A percentile compares a stretch with the other conserved stretches of the same genome.
Conservation (phyloP, 2,797 vertebrate species). For the Neosalanx taihuensis region DNA sequence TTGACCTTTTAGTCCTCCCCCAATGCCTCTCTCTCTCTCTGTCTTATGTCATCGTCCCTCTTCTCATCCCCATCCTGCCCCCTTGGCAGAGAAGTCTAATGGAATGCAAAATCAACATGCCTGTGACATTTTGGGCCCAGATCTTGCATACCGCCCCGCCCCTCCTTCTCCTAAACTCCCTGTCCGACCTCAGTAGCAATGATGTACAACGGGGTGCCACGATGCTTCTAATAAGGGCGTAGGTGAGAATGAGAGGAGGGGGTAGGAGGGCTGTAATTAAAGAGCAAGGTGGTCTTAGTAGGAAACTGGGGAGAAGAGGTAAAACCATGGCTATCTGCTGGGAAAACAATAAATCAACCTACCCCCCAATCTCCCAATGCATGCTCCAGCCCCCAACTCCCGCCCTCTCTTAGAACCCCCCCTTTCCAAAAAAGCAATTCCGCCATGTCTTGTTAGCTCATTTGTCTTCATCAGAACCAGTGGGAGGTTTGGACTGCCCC, state of each 20-base stretch:
- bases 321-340: conserved; percentile 56
- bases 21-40: conserved; percentile 40
- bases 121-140: conserved; percentile 55
- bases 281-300: conserved; percentile 54
- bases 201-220: conserved; percentile 53
- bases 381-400: conserved; percentile 26
- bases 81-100: conserved; percentile 39
- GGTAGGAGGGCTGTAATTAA: conserved; percentile 67
- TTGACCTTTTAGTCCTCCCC: conserved; percentile 59
- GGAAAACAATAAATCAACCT: conserved; percentile 69
- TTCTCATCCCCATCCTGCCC: conserved; percentile 10
- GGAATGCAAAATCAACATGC: conserved; percentile 59
- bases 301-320: conserved; percentile 53
- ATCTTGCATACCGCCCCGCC: not conserved
- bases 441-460: conserved; percentile 74
- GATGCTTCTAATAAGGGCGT: conserved; percentile 58
- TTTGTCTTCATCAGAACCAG: conserved; percentile 73
- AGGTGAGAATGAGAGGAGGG: conserved; percentile 48
- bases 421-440: conserved; percentile 68
- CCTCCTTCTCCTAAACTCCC: conserved; percentile 37
- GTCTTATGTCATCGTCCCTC: conserved; percentile 16
- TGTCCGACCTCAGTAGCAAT: conserved; percentile 8
- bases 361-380: conserved; percentile 58
- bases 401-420: not conserved
- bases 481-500: conserved; percentile 54